Conservation (phyloP, 2,113 vertebrate genomes). For the Heptranchias perlo region DNA sequence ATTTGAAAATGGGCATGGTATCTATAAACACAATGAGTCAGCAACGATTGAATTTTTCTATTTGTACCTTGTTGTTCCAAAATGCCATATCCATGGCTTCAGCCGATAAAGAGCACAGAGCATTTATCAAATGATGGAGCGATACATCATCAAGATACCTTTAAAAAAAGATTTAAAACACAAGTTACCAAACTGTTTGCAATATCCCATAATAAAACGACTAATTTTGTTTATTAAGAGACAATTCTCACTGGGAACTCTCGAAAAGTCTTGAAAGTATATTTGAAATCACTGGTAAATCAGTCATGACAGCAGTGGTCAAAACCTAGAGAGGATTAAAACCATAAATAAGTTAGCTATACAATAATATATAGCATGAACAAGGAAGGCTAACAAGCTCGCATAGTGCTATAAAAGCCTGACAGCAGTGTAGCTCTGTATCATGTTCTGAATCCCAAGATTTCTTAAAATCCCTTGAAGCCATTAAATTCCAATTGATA, state of each 20-base stretch:
- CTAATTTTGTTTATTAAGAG: constrained; percentile 43
- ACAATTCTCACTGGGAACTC: constrained; percentile 88
- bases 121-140: constrained; percentile 96
- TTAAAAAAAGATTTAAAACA: constrained; percentile 45
- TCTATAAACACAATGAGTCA: background rate
- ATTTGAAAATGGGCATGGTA: no score
- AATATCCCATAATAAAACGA: background rate
- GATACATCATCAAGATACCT: constrained; percentile 98
- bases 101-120: constrained; percentile 91
- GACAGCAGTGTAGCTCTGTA: background rate
- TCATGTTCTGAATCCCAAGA: background rate
- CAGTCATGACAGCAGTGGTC: constrained; percentile 98
- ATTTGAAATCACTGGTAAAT: constrained; percentile 91
- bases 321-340: constrained; percentile 68
- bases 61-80: constrained; percentile 88
- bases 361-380: background rate
- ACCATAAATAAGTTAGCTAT: constrained; percentile 27
- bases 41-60: background rate
- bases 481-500: background rate
- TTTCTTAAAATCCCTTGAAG: background rate
- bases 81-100: constrained; percentile 99
- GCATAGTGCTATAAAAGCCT: background rate
- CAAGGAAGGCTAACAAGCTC: no score
- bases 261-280: constrained; percentile 96
- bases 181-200: background rate